Evolutionary conservation across 2,888 invertebrate species (phyloP).

Genomic region (Drosophila bunnanda): DNA sequence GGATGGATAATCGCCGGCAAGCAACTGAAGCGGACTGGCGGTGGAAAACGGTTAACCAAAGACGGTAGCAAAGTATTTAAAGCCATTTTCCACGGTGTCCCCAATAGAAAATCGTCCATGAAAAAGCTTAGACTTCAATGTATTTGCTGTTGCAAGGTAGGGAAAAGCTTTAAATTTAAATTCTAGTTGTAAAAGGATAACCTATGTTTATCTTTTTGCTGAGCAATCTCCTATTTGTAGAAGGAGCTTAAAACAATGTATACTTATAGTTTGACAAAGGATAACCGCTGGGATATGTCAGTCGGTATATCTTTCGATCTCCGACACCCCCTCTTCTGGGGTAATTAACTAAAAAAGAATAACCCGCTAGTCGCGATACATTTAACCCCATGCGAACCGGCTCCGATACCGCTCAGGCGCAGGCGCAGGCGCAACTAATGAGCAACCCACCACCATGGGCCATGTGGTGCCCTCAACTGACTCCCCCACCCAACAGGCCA

Average conservation of each 20-base stretch:
- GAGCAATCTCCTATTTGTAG: no score
- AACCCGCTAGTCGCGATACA: constrained; percentile 42
- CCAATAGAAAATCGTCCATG: constrained; percentile 47
- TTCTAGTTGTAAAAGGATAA: no score
- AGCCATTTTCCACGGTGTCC: constrained; percentile 38
- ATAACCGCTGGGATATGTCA: constrained; percentile 24
- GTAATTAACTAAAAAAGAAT: constrained; percentile 64
- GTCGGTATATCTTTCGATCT: constrained; percentile 31
- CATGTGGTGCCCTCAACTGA: constrained; percentile 71
- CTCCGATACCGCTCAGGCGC: constrained; percentile 10
- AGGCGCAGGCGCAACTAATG: constrained; percentile 78
- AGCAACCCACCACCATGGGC: constrained; percentile 60
- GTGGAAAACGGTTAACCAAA: constrained; percentile 66
- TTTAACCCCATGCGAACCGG: constrained; percentile 71
- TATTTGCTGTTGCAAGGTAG: not conserved
- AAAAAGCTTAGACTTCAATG: constrained; percentile 4
- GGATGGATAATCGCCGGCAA: constrained; percentile 50
- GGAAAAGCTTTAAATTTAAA: no score
- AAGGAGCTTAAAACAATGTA: not conserved
- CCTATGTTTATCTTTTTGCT: no score
- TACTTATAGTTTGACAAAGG: not conserved
- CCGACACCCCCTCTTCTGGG: constrained; percentile 12
- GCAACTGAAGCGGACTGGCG: constrained; percentile 40
- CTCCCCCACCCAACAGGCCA: constrained; percentile 43
- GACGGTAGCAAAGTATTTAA: constrained; percentile 41